Percentiles rank a stretch among this genome's conserved stretches.
phyloP scores from a whole-genome alignment of 2,888 invertebrate genomes.

The Ecliptopera silaceata region DNA sequence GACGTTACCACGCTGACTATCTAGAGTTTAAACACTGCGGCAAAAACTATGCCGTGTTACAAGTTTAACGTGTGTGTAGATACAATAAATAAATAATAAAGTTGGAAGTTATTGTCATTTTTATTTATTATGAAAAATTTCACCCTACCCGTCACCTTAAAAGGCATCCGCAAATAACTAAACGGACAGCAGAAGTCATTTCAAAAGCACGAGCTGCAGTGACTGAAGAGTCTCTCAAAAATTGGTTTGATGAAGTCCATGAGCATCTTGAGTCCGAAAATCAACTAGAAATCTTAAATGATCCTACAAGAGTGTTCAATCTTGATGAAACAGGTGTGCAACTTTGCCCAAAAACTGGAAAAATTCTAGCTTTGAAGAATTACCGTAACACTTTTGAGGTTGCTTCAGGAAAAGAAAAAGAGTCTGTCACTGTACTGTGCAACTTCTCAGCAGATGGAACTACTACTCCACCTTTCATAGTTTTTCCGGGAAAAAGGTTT shows the following conservation, averaged over 20 bases:
- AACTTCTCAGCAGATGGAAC: conserved; percentile 28
- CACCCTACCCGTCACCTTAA: too few relatives aligned
- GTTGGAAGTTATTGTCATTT: too few relatives aligned
- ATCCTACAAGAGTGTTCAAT: conserved; percentile 19
- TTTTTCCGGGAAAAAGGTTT: conserved; percentile 40
- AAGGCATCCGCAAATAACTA: conserved; percentile 15
- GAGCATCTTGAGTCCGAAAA: conserved; percentile 13
- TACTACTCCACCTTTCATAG: conserved; percentile 36
- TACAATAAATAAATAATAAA: too few relatives aligned
- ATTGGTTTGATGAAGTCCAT: conserved; percentile 18
- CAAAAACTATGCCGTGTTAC: too few relatives aligned
- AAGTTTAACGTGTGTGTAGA: too few relatives aligned
- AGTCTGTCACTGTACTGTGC: conserved; percentile 2
- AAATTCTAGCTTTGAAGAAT: conserved; percentile 13
- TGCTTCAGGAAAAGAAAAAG: conserved; percentile 13
- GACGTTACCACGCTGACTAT: too few relatives aligned
- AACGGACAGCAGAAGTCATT: conserved; percentile 13
- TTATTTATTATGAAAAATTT: too few relatives aligned
- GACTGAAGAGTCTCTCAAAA: conserved; percentile 16
- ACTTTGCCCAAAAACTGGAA: conserved; percentile 15
- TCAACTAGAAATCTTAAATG: conserved; percentile 16
- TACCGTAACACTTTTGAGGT: conserved; percentile 10
- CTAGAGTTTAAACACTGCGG: too few relatives aligned
- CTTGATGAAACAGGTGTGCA: conserved; percentile 20
- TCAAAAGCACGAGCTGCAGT: conserved; percentile 16